phyloP scores from a whole-genome alignment of 2,888 invertebrate species.

The Minunthozetes semirufus region DNA sequence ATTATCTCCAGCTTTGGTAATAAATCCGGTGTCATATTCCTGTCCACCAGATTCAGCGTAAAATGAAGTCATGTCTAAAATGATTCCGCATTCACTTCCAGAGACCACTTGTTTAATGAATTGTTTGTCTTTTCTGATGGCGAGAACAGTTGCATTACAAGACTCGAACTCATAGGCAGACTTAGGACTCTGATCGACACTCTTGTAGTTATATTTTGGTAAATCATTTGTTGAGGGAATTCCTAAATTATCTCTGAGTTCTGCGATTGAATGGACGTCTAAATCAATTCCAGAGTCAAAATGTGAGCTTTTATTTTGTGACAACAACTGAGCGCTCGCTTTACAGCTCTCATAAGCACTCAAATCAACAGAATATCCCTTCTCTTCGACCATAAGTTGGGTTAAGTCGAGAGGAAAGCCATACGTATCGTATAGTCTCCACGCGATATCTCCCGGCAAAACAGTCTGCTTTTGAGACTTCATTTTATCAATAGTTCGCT shows the following conservation, averaged over 20 bases:
- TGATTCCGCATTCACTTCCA: conserved; percentile 82
- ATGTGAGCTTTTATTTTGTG: conserved; percentile 75
- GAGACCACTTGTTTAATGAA: conserved; percentile 75
- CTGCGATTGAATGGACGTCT: conserved; percentile 89
- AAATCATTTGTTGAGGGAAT: conserved; percentile 80
- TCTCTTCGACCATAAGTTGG: conserved; percentile 94
- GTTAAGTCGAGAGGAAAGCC: conserved; percentile 98
- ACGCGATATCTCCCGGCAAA: conserved; percentile 88
- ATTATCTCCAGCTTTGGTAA: conserved; percentile 74
- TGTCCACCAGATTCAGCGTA: conserved; percentile 99
- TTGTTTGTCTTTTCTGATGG: conserved; percentile 67
- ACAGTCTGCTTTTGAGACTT: conserved; percentile 56
- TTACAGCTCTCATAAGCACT: conserved; percentile 82
- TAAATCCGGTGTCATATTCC: conserved; percentile 89
- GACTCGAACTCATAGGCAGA: conserved; percentile 68
- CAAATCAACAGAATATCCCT: conserved; percentile 78
- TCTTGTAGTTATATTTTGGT: conserved; percentile 78
- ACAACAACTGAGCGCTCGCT: conserved; percentile 72
- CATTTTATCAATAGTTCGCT: conserved; percentile 80
- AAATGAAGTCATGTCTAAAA: conserved; percentile 86
- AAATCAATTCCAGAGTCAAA: conserved; percentile 76
- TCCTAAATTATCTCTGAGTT: conserved; percentile 65
- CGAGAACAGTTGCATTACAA: conserved; percentile 70
- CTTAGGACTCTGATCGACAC: conserved; percentile 58
- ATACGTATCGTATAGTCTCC: conserved; percentile 97